These are phyloP conservation scores for Apotomis turbidana DNA, from an alignment of 2,888 invertebrate genomes.

Conservation along the genomic window DNA sequence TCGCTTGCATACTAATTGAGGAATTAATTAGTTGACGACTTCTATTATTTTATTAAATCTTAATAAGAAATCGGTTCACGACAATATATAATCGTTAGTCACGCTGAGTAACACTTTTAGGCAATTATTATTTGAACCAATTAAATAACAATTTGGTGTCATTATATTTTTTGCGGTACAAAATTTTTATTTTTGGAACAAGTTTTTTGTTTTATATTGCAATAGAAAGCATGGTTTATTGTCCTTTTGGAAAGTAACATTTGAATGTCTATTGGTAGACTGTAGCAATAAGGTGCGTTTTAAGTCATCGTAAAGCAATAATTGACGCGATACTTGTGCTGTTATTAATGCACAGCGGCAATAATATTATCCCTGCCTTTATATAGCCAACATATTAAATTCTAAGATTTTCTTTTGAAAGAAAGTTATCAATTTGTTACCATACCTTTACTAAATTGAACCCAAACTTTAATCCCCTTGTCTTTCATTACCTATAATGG, in stretches of 20 bases:
- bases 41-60: background rate
- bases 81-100: background rate
- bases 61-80: background rate
- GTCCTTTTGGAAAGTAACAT: slow-evolving; percentile 7
- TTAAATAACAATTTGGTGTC: background rate
- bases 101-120: slow-evolving; percentile 2
- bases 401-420: too few relatives aligned
- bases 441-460: too few relatives aligned
- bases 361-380: background rate
- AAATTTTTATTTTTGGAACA: background rate
- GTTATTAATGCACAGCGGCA: background rate
- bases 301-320: background rate
- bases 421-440: too few relatives aligned
- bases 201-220: background rate
- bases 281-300: background rate
- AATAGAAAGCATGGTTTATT: slow-evolving; percentile 3
- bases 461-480: too few relatives aligned
- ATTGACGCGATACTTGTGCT: too few relatives aligned
- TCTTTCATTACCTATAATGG: too few relatives aligned
- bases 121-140: background rate
- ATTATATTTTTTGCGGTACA: background rate
- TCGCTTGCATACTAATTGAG: slow-evolving; percentile 27
- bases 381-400: too few relatives aligned
- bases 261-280: background rate
- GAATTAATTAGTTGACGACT: slow-evolving; percentile 7